Evolutionary conservation across 2,113 vertebrate genomes (phyloP), one percentile per base, ranked within the genome.

Genomic region (Rhinoptilus africanus): DNA sequence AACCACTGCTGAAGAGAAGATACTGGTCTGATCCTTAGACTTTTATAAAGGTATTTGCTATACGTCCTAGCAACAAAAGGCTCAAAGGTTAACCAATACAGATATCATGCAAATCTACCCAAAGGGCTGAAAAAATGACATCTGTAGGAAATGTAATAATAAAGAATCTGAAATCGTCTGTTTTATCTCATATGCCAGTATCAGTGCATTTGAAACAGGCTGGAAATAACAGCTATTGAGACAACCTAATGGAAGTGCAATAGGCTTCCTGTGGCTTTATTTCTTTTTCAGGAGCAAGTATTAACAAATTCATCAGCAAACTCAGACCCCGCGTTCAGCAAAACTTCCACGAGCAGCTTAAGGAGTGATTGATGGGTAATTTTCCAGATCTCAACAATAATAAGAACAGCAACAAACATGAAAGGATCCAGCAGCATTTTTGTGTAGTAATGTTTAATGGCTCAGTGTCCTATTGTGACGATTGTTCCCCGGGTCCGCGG

Each of bases 281-380:
- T 91, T 90, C 93, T 92, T 87, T 97, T 93, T 89, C 71, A 59
- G 86, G 67, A 89, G 82, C n/a, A 28, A 92, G 59, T 74, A 94
- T 88, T 95, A 95, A 96, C 27, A 2, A 95, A 95, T 97, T 94
- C 91, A 81, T 89, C 85, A 45, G 79, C 92, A 80, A 93, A 94
- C 35, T 77, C 96, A 83, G 92, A 94, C 57, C 85, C 76, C 3
- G 5, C 45, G 15, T 88, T 97, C 97, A 94, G 97, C 95, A 97
- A 96, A 97, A 97, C 95, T 98, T 98, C 97, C 94, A 93, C 30
- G 3, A 62, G 68, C 85, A 93, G 97, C 96, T 98, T 97, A 97
- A 96, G 94, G 90, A 97, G 95, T 93, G 95, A 97, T 95, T 97
- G 93, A 97, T 94, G 95, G 91, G 92, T 98, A 91, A 96, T 98